These are phyloP conservation scores for Ectemnius lituratus DNA, from an alignment of 2,888 invertebrate species.

Conservation along the genomic window DNA sequence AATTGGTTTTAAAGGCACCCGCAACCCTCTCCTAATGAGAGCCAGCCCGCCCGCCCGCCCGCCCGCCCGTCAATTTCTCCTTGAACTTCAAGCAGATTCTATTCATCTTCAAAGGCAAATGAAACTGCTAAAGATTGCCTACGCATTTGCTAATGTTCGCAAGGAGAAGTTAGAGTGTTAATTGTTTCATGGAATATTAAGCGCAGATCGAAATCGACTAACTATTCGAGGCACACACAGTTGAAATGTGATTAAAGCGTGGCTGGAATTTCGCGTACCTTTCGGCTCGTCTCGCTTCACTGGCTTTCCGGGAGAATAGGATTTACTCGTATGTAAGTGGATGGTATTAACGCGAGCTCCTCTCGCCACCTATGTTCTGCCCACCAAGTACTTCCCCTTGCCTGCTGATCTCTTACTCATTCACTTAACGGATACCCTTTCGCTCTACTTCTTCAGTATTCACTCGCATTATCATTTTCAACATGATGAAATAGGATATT, in stretches of 20 bases:
- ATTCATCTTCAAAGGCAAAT: neutral
- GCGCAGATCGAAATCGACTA: constrained; percentile 17
- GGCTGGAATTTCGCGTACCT: constrained; percentile 40
- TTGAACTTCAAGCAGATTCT: neutral
- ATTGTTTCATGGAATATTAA: neutral
- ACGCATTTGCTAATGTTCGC: neutral
- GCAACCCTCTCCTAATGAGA: no score
- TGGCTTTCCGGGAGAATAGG: constrained; percentile 7
- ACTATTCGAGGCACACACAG: constrained; percentile 27
- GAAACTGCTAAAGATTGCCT: neutral
- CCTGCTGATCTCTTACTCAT: neutral
- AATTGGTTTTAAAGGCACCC: neutral
- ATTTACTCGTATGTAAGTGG: constrained; percentile 27
- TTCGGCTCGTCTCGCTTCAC: constrained; percentile 29
- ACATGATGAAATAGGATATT: no score
- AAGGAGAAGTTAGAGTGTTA: neutral
- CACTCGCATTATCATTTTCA: no score
- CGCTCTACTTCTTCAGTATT: no score
- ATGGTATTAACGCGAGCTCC: constrained; percentile 36
- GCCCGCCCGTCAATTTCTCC: neutral
- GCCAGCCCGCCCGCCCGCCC: no score
- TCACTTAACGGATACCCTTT: neutral
- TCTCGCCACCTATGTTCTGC: constrained; percentile 18
- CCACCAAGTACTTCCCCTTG: constrained; percentile 14
- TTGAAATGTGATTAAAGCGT: constrained; percentile 45